A percentile compares a stretch with the other conserved stretches of the same genome.
These are phyloP conservation scores for Aporrectodea caliginosa DNA, from an alignment of 1,140 invertebrate species.

Conservation along the genomic window DNA sequence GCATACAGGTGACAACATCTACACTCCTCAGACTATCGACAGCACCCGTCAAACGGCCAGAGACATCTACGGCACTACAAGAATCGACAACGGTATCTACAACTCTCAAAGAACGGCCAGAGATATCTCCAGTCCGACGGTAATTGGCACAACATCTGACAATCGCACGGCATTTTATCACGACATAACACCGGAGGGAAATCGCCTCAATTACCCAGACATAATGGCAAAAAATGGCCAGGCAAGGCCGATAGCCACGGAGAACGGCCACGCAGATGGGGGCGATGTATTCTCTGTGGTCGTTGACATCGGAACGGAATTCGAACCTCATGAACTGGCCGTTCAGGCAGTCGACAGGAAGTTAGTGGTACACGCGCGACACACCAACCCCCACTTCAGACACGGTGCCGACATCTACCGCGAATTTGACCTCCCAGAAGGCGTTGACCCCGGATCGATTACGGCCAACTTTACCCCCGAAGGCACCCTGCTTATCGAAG, in stretches of 20 bases:
- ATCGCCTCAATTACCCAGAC: no score
- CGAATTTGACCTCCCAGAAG: constrained; percentile 6
- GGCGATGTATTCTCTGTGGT: constrained; percentile 35
- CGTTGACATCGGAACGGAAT: constrained; percentile 48
- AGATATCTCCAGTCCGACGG: no score
- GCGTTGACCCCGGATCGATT: constrained; percentile 1
- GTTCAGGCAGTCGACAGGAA: constrained; percentile 52
- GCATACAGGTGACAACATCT: no score
- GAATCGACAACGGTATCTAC: neutral
- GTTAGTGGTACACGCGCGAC: constrained; percentile 48
- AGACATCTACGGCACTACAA: neutral
- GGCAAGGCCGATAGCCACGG: no score
- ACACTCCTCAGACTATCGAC: no score
- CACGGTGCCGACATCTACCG: neutral
- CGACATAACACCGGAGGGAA: no score
- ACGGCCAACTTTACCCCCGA: constrained; percentile 14
- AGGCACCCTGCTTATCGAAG: constrained; percentile 20
- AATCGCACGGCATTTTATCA: no score
- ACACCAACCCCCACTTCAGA: neutral
- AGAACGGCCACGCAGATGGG: neutral
- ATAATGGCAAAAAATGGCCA: no score
- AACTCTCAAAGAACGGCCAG: no score
- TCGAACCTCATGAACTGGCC: constrained; percentile 50
- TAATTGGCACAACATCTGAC: no score
- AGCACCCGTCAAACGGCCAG: neutral